Evolutionary conservation across 2,113 vertebrate genomes (phyloP), one percentile per base, ranked within the genome.

Genomic region (Promerops cafer): DNA sequence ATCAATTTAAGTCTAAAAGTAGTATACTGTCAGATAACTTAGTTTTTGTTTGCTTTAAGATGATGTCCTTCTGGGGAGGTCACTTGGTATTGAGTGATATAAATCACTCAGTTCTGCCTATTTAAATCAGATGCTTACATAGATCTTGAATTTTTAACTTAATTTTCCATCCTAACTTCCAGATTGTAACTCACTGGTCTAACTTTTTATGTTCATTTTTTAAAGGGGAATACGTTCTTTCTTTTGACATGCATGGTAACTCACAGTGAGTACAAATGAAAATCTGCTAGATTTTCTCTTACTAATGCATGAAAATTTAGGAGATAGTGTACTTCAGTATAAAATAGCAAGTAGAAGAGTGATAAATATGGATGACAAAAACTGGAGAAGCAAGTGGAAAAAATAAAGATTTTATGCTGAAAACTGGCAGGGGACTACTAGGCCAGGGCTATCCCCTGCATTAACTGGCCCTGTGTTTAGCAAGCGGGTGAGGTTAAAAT

Each of bases 1-100:
- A 60, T 16, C 14, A 53, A 12, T n/a, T 30, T 53, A 40, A 45
- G 28, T n/a, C 5, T 53, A n/a, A 40, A 60, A 53, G 39, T 21
- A 60, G 17, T 16, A 26, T 7, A 82, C 6, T 47, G 16, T 75
- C 47, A 4, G 30, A 52, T 21, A 45, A 35, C 30, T 45, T 68
- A 16, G 13, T 13, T 53, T 74, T 60, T 31, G 16, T 47, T 23
- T 47, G 30, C 21, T 61, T 40, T 53, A 68, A 83, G 24, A 61
- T 31, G 17, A 35, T 14, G 39, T 66, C 16, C 44, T 82, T 52
- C 37, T 47, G 28, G 13, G 7, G 17, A n/a, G 11, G 21, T n/a
- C 0, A 0, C 8, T 39, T 39, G 14, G 7, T 61, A 60, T 30
- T 0, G 0, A 40, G 24, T 12, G 7, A 82, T 35, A 47, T 12